phyloP scores from a whole-genome alignment of 2,113 vertebrate species.

The Azemiops feae region DNA sequence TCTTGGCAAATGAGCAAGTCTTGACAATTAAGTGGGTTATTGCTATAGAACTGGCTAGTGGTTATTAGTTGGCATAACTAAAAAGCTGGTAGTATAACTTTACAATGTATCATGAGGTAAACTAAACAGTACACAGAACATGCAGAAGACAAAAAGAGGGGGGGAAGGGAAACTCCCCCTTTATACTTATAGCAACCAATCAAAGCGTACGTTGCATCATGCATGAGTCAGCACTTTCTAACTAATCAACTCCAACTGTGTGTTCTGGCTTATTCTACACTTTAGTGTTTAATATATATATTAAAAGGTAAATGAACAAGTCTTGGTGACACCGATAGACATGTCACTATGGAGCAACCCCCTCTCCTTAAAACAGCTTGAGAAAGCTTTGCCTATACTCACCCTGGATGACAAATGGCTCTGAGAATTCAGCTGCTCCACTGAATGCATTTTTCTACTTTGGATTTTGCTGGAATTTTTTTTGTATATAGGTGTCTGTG shows the following conservation, averaged over 20 bases:
- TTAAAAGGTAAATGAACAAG: background rate
- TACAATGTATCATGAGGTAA: background rate
- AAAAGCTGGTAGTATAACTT: background rate
- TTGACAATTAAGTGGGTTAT: background rate
- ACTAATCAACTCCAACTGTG: background rate
- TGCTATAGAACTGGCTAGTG: background rate
- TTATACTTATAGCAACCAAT: background rate
- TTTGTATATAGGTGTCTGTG: background rate
- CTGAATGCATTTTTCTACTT: conserved; percentile 26
- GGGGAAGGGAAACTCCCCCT: background rate
- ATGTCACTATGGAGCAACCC: background rate
- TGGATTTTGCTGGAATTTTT: background rate
- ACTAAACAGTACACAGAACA: background rate
- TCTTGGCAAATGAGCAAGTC: background rate
- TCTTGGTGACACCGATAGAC: conserved; percentile 7
- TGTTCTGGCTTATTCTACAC: background rate
- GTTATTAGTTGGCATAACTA: background rate
- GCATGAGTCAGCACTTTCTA: background rate
- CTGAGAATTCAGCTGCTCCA: conserved; percentile 16
- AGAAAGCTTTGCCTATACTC: conserved; percentile 8
- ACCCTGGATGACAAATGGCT: conserved; percentile 18
- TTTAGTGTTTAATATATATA: background rate
- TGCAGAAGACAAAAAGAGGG: background rate
- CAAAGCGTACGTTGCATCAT: background rate
- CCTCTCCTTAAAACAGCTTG: background rate